A percentile compares a stretch with the other conserved stretches of the same genome.
These are phyloP conservation scores for Taxidea taxus DNA, from an alignment of 2,113 vertebrate genomes.

Conservation along the genomic window DNA sequence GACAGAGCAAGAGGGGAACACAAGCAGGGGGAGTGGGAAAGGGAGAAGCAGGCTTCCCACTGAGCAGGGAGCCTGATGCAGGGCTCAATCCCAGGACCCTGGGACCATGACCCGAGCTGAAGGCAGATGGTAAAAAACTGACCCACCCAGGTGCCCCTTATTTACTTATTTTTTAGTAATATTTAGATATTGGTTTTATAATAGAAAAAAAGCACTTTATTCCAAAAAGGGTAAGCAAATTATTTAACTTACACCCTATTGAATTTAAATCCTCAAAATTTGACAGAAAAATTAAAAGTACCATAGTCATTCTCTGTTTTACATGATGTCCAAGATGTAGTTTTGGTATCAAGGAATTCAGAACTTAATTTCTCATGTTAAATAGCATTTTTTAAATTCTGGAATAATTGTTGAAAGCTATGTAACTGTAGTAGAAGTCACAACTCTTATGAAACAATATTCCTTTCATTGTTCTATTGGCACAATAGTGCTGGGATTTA, in stretches of 20 bases:
- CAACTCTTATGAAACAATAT: slow-evolving; percentile 33
- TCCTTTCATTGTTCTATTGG: slow-evolving; percentile 58
- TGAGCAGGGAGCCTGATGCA: too few relatives aligned
- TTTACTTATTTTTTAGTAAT: background rate
- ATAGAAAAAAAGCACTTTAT: background rate
- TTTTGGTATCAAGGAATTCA: background rate
- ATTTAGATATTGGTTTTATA: background rate
- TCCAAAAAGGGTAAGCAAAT: background rate
- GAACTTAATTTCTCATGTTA: background rate
- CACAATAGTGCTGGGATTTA: background rate
- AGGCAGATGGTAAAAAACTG: too few relatives aligned
- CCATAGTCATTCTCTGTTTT: background rate
- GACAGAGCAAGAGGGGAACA: too few relatives aligned
- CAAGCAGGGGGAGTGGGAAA: too few relatives aligned
- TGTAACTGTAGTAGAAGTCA: slow-evolving; percentile 10
- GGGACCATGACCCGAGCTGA: too few relatives aligned
- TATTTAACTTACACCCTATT: background rate
- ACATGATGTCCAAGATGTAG: background rate
- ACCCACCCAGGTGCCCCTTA: too few relatives aligned
- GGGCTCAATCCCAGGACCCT: too few relatives aligned
- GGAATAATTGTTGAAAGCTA: background rate
- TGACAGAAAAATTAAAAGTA: background rate
- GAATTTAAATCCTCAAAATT: background rate
- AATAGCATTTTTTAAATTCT: background rate
- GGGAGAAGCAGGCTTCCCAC: too few relatives aligned